Evolutionary conservation across 2,113 vertebrate genomes (phyloP).

Genomic region (Pseudolaguvia tuberculata): DNA sequence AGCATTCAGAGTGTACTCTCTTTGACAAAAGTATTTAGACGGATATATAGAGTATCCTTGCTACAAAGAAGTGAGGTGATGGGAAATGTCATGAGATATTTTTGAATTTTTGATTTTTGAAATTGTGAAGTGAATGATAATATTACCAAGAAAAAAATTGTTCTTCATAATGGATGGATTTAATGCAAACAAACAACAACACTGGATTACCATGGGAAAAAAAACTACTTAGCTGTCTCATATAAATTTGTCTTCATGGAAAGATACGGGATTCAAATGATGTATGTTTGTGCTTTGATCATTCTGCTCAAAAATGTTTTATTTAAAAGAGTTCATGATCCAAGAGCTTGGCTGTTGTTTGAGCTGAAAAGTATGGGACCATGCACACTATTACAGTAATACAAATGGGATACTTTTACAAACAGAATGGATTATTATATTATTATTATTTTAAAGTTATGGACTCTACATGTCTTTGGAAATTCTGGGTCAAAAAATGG

Average conservation of each 20-base stretch:
- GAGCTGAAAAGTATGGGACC: slow-evolving; percentile 33
- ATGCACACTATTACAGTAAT: background rate
- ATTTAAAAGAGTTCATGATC: slow-evolving; percentile 58
- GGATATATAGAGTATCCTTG: slow-evolving; percentile 49
- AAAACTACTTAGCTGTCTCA: slow-evolving; percentile 24
- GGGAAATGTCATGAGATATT: slow-evolving; percentile 71
- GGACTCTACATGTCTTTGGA: background rate
- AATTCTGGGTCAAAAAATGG: slow-evolving; percentile 4
- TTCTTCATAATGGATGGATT: background rate
- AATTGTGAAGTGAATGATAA: slow-evolving; percentile 46
- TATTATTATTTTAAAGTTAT: background rate
- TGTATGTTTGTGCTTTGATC: slow-evolving; percentile 52
- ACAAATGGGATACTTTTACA: background rate
- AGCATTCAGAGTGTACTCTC: slow-evolving; percentile 28
- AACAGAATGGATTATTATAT: background rate
- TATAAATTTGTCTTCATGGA: slow-evolving; percentile 57
- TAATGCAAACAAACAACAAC: background rate
- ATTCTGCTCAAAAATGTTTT: slow-evolving; percentile 59
- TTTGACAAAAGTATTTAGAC: slow-evolving; percentile 48
- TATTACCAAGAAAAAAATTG: slow-evolving; percentile 40
- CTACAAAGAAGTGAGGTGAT: slow-evolving; percentile 64
- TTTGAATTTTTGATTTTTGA: slow-evolving; percentile 61
- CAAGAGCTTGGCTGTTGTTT: slow-evolving; percentile 32
- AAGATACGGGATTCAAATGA: slow-evolving; percentile 52
- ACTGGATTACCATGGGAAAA: background rate